Evolutionary conservation across 2,888 invertebrate species (phyloP), one percentile per base, ranked within the genome.

Genomic region (Acanthosoma haemorrhoidale): DNA sequence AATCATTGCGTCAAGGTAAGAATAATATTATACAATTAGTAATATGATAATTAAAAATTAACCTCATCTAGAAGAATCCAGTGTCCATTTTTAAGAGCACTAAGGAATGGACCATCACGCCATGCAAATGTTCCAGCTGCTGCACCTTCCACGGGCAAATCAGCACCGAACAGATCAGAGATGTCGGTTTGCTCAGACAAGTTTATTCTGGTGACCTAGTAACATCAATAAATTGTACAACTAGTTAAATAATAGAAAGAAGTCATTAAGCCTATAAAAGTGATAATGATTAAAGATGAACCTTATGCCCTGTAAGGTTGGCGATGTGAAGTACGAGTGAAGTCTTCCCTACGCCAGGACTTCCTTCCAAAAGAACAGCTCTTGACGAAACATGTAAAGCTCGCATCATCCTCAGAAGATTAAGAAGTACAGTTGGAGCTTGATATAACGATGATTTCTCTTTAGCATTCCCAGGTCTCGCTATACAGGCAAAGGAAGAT

Each of bases 121-220:
- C 99, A 99, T 2, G 88, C 87, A 82, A 99, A 99, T 75, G 91
- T 87, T 0, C 96, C 96, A 15, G 88, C 87, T 61, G 82, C 81
- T 4, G 88, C 91, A 69, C 93, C 92, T 82, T 96, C 95, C 0
- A 94, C 87, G 0, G 99, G 99, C 59, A 99, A 82, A 83, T 99
- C 99, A 3, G 96, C 92, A 25, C 99, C 99, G 80, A 99, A 99
- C 51, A 99, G 83, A 82, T 99, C 99, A 11, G 94, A 92, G 67
- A 99, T 88, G 80, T 99, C 99, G 38, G 99, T 99, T 82, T 99
- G 99, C 78, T 99, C 99, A 63, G 98, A 98, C 60, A 99, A 84
- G 83, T 99, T 99, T 71, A 99, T 94, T 58, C 99, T 85, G 13
- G 95, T 88, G 5, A 73, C 72, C 73, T 73, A 21, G n/a, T 60